These are phyloP conservation scores for Drosophila pseudoananassae DNA, from an alignment of 1,140 invertebrate genomes.

Conservation along the genomic window DNA sequence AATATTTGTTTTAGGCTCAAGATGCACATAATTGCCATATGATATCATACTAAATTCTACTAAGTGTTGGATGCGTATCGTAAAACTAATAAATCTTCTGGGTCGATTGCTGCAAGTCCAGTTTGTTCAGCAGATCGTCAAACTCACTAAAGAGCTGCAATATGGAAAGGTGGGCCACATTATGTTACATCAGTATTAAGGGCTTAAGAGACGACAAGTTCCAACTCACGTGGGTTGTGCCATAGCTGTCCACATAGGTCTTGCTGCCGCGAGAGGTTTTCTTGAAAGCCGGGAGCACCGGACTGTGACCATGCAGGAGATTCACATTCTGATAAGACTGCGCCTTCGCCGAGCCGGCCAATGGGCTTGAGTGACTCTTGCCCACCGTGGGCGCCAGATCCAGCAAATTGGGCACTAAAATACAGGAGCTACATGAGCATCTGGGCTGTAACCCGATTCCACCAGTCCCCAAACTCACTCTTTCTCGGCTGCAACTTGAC, in stretches of 20 bases:
- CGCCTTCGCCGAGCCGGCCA: slow-evolving; percentile 62
- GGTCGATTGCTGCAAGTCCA: slow-evolving; percentile 62
- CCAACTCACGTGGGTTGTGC: slow-evolving; percentile 68
- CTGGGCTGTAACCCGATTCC: background rate
- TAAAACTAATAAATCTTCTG: slow-evolving; percentile 67
- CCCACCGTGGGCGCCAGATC: slow-evolving; percentile 70
- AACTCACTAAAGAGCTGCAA: slow-evolving; percentile 80
- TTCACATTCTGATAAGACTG: slow-evolving; percentile 79
- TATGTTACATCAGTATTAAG: slow-evolving; percentile 15
- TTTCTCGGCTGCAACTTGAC: slow-evolving; percentile 80
- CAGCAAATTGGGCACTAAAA: slow-evolving; percentile 69
- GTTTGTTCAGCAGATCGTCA: slow-evolving; percentile 75
- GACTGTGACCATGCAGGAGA: slow-evolving; percentile 65
- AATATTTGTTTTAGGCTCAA: slow-evolving; percentile 22
- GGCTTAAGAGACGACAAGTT: background rate
- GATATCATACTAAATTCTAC: slow-evolving; percentile 31
- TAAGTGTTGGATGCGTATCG: slow-evolving; percentile 1
- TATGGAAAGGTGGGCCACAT: background rate
- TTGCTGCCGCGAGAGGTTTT: slow-evolving; percentile 68
- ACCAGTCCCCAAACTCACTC: slow-evolving; percentile 35
- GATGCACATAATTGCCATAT: slow-evolving; percentile 28
- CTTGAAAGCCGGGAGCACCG: slow-evolving; percentile 61
- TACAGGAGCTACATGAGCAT: slow-evolving; percentile 1
- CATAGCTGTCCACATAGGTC: slow-evolving; percentile 79
- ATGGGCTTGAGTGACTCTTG: slow-evolving; percentile 51